Conservation (phyloP, 2,113 vertebrate genomes). For the Pogona vitticeps region DNA sequence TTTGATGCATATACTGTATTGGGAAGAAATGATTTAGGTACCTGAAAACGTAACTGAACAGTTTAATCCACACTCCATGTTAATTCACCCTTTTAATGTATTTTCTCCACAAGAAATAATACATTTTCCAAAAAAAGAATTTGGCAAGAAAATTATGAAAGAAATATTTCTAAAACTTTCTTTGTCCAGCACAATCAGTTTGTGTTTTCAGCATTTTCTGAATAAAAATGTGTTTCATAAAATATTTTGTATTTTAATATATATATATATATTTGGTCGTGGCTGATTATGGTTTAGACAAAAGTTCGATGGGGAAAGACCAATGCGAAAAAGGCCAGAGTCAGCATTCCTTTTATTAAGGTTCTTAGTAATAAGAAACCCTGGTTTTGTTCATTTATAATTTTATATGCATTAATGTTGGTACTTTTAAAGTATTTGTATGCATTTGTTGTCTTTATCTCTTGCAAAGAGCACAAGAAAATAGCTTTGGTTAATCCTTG, state of each 20-base stretch:
- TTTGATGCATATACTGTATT: conserved; percentile 72
- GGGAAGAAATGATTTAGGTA: conserved; percentile 69
- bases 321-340: conserved; percentile 75
- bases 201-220: conserved; percentile 67
- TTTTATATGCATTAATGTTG: conserved; percentile 71
- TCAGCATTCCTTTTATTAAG: conserved; percentile 63
- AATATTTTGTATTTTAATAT: conserved; percentile 59
- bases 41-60: conserved; percentile 48
- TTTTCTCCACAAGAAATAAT: conserved; percentile 51
- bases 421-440: conserved; percentile 71
- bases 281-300: conserved; percentile 74
- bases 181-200: conserved; percentile 62
- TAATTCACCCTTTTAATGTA: conserved; percentile 51
- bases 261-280: conserved; percentile 56
- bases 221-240: conserved; percentile 52
- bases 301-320: conserved; percentile 70
- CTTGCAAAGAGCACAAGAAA: conserved; percentile 67
- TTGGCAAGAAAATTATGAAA: conserved; percentile 49
- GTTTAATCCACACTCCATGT: conserved; percentile 27
- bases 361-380: conserved; percentile 65
- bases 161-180: conserved; percentile 65
- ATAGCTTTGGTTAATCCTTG: conserved; percentile 68
- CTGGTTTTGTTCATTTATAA: conserved; percentile 67
- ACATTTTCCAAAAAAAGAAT: conserved; percentile 32
- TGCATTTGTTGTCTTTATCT: conserved; percentile 66